Evolutionary conservation across 1,140 invertebrate species (phyloP).

Genomic region (Brachionus angularis): DNA sequence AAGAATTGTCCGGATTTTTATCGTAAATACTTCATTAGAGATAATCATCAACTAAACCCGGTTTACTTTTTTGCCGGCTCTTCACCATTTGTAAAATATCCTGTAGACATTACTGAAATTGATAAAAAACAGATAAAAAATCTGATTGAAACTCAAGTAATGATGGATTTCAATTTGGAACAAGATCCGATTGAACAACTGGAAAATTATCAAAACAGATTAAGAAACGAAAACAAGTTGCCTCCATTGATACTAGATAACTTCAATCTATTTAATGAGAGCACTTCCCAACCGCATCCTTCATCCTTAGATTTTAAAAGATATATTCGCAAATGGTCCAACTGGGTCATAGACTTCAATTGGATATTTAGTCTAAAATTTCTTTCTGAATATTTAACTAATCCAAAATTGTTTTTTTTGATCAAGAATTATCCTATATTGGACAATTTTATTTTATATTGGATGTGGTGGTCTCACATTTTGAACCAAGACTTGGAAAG

Average conservation of each 20-base stretch:
- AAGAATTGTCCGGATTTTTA: slow-evolving; percentile 43
- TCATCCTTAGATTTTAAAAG: slow-evolving; percentile 18
- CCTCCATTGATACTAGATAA: neutral
- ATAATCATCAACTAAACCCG: slow-evolving; percentile 42
- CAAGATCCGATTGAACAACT: slow-evolving; percentile 22
- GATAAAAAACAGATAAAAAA: slow-evolving; percentile 20
- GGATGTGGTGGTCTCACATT: slow-evolving; percentile 37
- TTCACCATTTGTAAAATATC: slow-evolving; percentile 33
- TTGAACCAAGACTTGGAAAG: slow-evolving; percentile 39
- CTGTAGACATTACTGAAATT: slow-evolving; percentile 9
- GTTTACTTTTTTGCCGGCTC: slow-evolving; percentile 43
- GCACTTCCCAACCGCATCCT: neutral
- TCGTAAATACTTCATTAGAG: slow-evolving; percentile 41
- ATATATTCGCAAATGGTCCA: slow-evolving; percentile 34
- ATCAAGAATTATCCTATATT: slow-evolving; percentile 41
- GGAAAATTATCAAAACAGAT: slow-evolving; percentile 21
- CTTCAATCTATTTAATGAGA: neutral
- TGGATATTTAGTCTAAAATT: slow-evolving; percentile 40
- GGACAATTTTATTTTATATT: slow-evolving; percentile 36
- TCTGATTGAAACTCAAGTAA: slow-evolving; percentile 7
- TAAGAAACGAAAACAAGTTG: slow-evolving; percentile 8
- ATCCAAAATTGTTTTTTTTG: slow-evolving; percentile 15
- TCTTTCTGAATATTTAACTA: slow-evolving; percentile 11
- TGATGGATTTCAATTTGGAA: neutral
- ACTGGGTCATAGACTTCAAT: slow-evolving; percentile 36